A percentile compares a stretch with the other conserved stretches of the same genome.
Conservation (phyloP, 2,888 invertebrate genomes). For the Zaprionus lineosus region DNA sequence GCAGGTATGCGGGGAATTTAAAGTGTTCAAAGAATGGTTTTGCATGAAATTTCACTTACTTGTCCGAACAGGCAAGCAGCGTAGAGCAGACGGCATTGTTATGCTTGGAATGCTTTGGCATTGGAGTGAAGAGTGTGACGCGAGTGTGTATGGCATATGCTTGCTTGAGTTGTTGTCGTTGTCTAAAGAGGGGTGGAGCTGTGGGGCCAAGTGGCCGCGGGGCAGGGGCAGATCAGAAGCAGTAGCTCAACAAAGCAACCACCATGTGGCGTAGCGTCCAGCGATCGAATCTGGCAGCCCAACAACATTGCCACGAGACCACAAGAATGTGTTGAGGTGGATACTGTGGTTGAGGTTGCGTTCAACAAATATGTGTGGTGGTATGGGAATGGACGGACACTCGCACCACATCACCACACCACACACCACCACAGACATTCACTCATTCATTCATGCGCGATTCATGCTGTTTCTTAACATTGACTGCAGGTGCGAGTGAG, state of each 20-base stretch:
- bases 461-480: constrained; percentile 41
- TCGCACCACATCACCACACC: not conserved
- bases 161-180: too few relatives aligned
- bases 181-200: too few relatives aligned
- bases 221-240: too few relatives aligned
- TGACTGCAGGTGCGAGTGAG: constrained; percentile 39
- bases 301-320: constrained; percentile 49
- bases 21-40: constrained; percentile 80
- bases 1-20: constrained; percentile 79
- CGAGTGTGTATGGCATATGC: too few relatives aligned
- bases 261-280: constrained; percentile 42
- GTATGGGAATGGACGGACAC: not conserved
- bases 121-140: constrained; percentile 20
- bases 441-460: not conserved
- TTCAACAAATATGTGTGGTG: constrained; percentile 21
- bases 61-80: constrained; percentile 78
- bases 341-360: constrained; percentile 21
- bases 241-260: not conserved
- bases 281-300: constrained; percentile 56
- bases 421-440: not conserved
- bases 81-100: constrained; percentile 65
- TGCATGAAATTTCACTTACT: constrained; percentile 81
- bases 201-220: too few relatives aligned
- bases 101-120: constrained; percentile 70
- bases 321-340: constrained; percentile 46